Conservation (phyloP, 2,888 invertebrate species). For the Mechanitis messenoides region DNA sequence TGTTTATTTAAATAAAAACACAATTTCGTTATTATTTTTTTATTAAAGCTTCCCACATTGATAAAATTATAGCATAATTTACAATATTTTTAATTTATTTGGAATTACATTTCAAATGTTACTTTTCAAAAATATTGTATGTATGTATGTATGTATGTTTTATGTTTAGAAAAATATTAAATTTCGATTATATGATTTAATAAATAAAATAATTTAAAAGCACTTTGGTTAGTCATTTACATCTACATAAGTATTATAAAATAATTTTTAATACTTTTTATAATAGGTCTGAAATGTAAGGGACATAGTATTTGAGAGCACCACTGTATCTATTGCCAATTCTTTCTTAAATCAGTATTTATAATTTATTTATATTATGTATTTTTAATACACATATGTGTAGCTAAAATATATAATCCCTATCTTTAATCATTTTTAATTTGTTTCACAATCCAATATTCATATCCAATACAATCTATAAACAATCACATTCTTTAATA, state of each 20-base stretch:
- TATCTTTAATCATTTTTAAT: too few species aligned
- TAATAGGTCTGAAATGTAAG: conserved; percentile 15
- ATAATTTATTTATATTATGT: conserved; percentile 14
- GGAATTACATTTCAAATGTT: conserved; percentile 9
- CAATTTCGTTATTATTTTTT: conserved; percentile 14
- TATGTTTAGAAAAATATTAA: conserved; percentile 25
- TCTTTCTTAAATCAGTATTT: conserved; percentile 8
- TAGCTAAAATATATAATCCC: too few species aligned
- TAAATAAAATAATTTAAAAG: conserved; percentile 22
- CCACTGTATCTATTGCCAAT: conserved; percentile 28
- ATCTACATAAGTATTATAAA: conserved; percentile 22
- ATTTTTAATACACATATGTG: conserved; percentile 16
- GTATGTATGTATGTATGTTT: conserved; percentile 13
- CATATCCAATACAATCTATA: too few species aligned
- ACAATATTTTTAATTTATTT: conserved; percentile 10
- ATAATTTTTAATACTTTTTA: conserved; percentile 23
- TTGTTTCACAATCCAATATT: too few species aligned
- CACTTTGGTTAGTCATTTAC: conserved; percentile 24
- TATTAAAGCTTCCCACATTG: conserved; percentile 37
- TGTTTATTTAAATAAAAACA: conserved; percentile 5
- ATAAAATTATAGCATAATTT: conserved; percentile 22
- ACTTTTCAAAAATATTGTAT: conserved; percentile 20
- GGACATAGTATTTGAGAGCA: conserved; percentile 25
- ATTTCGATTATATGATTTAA: conserved; percentile 13
- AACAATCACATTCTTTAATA: too few species aligned